Conservation (phyloP, 2,888 invertebrate species). For the Eupithecia subumbrata region DNA sequence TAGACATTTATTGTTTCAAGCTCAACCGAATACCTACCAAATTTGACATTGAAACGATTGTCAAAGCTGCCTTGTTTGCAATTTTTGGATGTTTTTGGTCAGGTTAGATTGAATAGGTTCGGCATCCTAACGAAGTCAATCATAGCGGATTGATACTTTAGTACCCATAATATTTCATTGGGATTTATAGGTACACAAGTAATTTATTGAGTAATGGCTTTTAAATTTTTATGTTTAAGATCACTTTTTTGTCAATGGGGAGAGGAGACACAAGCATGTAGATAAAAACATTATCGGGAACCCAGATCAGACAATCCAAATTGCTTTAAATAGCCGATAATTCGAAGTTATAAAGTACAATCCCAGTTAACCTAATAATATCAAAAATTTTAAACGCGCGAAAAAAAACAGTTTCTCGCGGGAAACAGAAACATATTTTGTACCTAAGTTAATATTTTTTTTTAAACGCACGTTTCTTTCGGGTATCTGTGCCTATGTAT, state of each 20-base stretch:
- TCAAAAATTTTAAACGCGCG: background rate
- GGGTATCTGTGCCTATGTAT: no score
- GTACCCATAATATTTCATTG: background rate
- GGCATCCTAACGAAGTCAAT: background rate
- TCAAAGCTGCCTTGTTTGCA: background rate
- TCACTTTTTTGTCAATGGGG: no score
- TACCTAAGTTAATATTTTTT: no score
- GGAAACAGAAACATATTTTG: no score
- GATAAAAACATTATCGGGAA: background rate
- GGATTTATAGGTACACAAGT: no score
- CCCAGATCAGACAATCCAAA: no score
- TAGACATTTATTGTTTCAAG: constrained; percentile 24
- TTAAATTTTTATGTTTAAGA: no score
- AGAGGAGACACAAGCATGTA: background rate
- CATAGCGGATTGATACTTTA: background rate
- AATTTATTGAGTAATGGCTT: no score
- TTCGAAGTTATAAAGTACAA: no score
- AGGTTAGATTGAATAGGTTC: background rate
- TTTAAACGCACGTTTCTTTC: no score
- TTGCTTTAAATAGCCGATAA: no score
- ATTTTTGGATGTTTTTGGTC: background rate
- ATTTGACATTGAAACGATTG: background rate
- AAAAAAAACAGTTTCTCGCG: background rate
- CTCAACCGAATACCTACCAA: background rate
- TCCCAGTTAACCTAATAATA: background rate